Evolutionary conservation across 2,113 vertebrate species (phyloP), one percentile per base, ranked within the genome.

Genomic region (Bubo scandiacus): DNA sequence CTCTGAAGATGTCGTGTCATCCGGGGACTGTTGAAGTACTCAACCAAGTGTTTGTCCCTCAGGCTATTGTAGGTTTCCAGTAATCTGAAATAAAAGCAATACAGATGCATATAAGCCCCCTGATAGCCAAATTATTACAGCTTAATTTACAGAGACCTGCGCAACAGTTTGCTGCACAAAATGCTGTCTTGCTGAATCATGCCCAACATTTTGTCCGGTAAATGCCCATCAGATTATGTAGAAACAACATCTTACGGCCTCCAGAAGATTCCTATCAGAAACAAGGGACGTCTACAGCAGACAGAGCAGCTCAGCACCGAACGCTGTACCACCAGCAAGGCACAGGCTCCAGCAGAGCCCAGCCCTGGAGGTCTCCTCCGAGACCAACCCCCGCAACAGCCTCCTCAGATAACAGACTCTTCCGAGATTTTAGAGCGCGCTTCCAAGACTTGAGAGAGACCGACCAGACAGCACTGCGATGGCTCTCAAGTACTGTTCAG

Each of bases 11-110:
- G 99, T 86, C 96, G 97, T 81, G 98, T 98, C 95, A 99, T 99
- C 86, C 99, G 97, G 42, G 97, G 96, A 85, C 98, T 99, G 97
- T 98, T 99, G 98, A 99, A 99, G 95, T 99, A 99, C 38, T 98
- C 99, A 17, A 95, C 94, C 52, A 99, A 97, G 93, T 99, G 99
- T 97, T 99, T 99, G 98, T 99, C 99, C 3, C 98, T 99, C 17
- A 99, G 99, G 75, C 99, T 99, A 88, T 99, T 99, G 94, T 99
- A 99, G n/a, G 97, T 97, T 34, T 98, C 97, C 73, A 99, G 97
- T 29, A 98, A 97, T 62, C 99, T 99, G 96, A 47, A 97, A 95
- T n/a, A n/a, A n/a, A n/a, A n/a, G n/a, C n/a, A n/a, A n/a, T n/a
- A n/a, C n/a, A n/a, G n/a, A n/a, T n/a, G 29, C 38, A 58, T 42